Conservation (phyloP, 2,888 invertebrate species). For the Acleris literana region DNA sequence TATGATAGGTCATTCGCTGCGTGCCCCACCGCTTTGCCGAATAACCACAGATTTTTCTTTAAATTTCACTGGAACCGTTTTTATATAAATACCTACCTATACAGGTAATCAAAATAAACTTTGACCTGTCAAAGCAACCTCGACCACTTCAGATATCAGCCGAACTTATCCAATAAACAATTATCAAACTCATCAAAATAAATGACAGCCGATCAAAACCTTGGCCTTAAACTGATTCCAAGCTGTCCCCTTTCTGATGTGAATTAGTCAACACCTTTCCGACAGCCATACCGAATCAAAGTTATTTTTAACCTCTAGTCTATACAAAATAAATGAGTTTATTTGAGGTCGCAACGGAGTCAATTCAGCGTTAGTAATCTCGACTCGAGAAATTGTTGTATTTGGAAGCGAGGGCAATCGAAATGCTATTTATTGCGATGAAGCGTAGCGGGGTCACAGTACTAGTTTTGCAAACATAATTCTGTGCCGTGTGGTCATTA, state of each 20-base stretch:
- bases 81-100: too few species aligned
- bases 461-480: constrained; percentile 72
- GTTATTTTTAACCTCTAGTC: constrained; percentile 15
- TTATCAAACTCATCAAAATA: neutral
- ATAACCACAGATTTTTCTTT: too few species aligned
- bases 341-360: constrained; percentile 31
- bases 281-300: constrained; percentile 17
- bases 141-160: too few species aligned
- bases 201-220: constrained; percentile 1
- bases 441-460: constrained; percentile 79
- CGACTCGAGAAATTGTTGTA: constrained; percentile 50
- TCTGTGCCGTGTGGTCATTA: constrained; percentile 45
- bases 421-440: constrained; percentile 67
- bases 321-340: constrained; percentile 29
- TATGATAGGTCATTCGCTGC: too few species aligned
- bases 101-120: too few species aligned
- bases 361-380: constrained; percentile 39
- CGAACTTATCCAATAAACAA: too few species aligned
- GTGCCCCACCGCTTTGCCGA: too few species aligned
- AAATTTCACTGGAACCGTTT: too few species aligned
- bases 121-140: too few species aligned
- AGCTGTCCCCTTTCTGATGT: constrained; percentile 2
- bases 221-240: constrained; percentile 6
- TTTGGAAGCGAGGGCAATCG: constrained; percentile 60
- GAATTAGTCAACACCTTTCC: constrained; percentile 13